Evolutionary conservation across 2,888 invertebrate genomes (phyloP).

Genomic region (Phaedon cochleariae): DNA sequence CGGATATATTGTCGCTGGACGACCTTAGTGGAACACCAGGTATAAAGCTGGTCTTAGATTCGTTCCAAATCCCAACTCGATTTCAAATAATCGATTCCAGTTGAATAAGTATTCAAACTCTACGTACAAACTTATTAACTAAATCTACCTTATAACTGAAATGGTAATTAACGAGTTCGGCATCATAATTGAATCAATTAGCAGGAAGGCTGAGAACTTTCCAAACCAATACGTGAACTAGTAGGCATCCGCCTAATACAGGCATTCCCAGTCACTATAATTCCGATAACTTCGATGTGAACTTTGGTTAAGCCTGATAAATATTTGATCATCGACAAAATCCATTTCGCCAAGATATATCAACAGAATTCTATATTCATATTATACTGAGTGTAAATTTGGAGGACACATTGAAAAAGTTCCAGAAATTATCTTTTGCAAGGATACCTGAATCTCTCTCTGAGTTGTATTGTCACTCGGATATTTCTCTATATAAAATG

Average conservation of each 20-base stretch:
- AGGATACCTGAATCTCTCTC: no score
- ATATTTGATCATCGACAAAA: background rate
- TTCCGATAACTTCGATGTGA: background rate
- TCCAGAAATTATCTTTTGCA: no score
- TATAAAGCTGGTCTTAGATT: no score
- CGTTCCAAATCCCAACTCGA: no score
- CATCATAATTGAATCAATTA: slow-evolving; percentile 15
- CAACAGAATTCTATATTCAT: no score
- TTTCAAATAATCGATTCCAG: no score
- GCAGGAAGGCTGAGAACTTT: slow-evolving; percentile 12
- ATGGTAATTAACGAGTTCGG: slow-evolving; percentile 6
- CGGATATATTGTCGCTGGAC: no score
- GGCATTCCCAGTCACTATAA: background rate
- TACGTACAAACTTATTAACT: slow-evolving; percentile 12
- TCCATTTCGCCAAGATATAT: background rate
- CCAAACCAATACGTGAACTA: slow-evolving; percentile 3
- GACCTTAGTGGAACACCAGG: no score
- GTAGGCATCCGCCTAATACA: slow-evolving; percentile 6
- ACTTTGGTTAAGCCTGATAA: background rate
- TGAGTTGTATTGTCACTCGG: no score
- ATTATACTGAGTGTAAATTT: no score
- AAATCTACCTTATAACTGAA: slow-evolving; percentile 9
- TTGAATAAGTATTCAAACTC: background rate
- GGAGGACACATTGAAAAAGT: no score
- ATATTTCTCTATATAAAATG: no score